These are phyloP conservation scores for Falco cherrug DNA, from an alignment of 2,797 vertebrate species.

Conservation along the genomic window DNA sequence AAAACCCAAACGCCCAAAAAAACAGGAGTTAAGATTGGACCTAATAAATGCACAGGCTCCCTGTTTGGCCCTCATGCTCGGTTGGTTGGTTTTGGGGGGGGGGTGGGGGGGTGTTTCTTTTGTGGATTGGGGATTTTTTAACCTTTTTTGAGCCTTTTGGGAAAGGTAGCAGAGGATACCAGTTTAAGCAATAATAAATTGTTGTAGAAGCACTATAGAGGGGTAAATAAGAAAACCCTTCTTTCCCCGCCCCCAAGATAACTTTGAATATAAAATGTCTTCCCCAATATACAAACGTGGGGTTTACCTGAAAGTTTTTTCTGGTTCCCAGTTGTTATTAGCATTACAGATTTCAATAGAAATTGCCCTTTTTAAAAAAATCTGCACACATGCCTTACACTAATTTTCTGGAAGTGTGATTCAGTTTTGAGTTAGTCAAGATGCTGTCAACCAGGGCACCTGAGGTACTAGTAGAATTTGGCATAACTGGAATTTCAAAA, in stretches of 20 bases:
- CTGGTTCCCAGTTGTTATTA: neutral
- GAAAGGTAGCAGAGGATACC: neutral
- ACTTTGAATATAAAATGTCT: neutral
- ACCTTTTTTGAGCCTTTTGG: neutral
- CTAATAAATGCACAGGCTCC: neutral
- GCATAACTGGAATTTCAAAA: neutral
- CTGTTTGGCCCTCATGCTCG: neutral
- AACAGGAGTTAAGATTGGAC: neutral
- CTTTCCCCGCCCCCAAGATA: neutral
- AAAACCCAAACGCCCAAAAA: too few relatives aligned
- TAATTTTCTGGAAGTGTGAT: neutral
- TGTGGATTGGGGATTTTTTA: neutral
- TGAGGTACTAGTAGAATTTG: neutral
- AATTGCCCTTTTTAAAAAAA: neutral
- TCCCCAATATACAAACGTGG: neutral
- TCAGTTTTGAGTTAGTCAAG: neutral
- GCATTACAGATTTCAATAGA: neutral
- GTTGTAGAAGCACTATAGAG: neutral
- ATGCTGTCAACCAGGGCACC: neutral
- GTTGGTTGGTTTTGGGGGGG: neutral
- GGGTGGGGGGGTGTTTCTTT: rapidly evolving
- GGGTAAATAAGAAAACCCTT: neutral
- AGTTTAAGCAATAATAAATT: neutral
- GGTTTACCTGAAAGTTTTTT: neutral
- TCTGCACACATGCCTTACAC: neutral